phyloP scores from a whole-genome alignment of 2,113 vertebrate species.

The Xenopus borealis region DNA sequence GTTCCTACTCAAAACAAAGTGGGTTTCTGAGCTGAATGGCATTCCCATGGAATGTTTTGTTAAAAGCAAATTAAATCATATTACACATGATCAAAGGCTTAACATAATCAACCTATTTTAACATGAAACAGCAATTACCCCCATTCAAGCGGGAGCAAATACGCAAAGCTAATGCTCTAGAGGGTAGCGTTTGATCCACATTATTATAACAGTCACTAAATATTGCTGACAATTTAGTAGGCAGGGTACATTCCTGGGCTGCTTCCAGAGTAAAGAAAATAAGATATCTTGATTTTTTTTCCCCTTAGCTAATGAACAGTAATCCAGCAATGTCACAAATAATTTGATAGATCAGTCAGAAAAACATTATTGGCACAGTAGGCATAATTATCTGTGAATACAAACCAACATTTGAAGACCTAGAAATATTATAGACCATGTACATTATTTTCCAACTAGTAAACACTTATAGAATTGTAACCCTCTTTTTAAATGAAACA shows the following conservation, averaged over 20 bases:
- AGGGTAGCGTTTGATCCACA: conserved; percentile 25
- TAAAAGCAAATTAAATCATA: conserved; percentile 41
- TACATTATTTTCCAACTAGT: not conserved
- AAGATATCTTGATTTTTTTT: conserved; percentile 5
- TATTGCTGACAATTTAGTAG: not conserved
- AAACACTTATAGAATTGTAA: no score
- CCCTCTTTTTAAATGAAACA: no score
- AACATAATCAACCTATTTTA: conserved; percentile 34
- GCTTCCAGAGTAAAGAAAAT: conserved; percentile 25
- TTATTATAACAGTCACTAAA: conserved; percentile 30
- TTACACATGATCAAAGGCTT: conserved; percentile 41
- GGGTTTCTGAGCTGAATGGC: conserved; percentile 9
- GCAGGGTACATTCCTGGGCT: conserved; percentile 21
- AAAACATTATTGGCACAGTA: conserved; percentile 12
- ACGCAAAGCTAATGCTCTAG: conserved; percentile 24
- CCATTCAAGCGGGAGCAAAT: conserved; percentile 21
- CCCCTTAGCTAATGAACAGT: conserved; percentile 22
- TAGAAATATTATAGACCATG: not conserved
- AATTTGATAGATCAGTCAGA: conserved; percentile 37
- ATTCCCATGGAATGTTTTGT: conserved; percentile 39
- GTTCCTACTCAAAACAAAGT: conserved; percentile 29
- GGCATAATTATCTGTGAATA: conserved; percentile 4
- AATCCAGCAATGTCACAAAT: conserved; percentile 26
- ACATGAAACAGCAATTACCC: conserved; percentile 36
- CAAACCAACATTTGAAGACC: conserved; percentile 8